Percentiles rank a stretch among this genome's conserved stretches.
Conservation (phyloP, 2,113 vertebrate species). For the Trogon melanurus region DNA sequence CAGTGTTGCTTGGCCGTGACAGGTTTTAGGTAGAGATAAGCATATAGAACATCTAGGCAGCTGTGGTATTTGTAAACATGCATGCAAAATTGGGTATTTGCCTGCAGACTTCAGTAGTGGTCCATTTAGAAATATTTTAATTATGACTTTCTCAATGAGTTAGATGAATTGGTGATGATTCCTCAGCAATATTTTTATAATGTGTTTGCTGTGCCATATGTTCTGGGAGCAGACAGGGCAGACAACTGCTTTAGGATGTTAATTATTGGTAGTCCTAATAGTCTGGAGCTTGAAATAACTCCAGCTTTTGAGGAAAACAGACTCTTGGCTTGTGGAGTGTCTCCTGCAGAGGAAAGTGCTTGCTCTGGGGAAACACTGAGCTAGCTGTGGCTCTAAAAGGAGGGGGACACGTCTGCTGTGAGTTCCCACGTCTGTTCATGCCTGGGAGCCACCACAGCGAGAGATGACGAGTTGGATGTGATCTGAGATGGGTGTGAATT, state of each 20-base stretch:
- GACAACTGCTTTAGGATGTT: background rate
- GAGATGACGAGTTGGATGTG: background rate
- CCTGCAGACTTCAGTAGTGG: background rate
- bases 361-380: background rate
- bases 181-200: background rate
- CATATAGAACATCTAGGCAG: background rate
- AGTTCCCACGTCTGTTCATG: background rate
- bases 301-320: background rate
- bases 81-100: background rate
- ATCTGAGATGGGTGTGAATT: background rate
- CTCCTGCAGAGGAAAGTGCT: background rate
- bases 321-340: background rate
- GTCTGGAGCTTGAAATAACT: conserved; percentile 1
- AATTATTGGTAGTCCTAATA: background rate
- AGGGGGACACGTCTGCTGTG: background rate
- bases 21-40: background rate
- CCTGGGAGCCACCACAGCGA: background rate
- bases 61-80: background rate
- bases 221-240: background rate
- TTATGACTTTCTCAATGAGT: background rate
- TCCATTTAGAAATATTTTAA: background rate
- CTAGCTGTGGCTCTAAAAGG: background rate
- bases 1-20: background rate
- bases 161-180: background rate
- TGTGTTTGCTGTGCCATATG: background rate